Base-by-base conservation (phyloP, 2,797 vertebrate genomes). In the Hirundo rustica region DNA sequence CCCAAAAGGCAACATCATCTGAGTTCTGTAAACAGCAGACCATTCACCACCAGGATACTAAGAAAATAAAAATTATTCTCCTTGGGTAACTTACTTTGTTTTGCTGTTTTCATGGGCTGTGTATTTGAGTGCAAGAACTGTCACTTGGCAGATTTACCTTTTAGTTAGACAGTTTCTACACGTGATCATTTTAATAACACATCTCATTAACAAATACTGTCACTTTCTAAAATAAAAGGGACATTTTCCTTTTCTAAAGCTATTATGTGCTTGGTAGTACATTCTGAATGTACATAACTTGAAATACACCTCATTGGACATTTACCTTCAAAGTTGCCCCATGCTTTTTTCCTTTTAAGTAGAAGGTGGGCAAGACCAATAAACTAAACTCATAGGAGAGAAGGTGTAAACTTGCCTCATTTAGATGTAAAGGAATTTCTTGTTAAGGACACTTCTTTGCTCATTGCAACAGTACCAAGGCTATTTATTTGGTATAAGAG, bases 401-500 rank as follows among this genome's bases (percentile, higher is more conserved):
- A 77, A 74, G 12, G 29, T 48, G 6, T 38, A 88, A 92, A 70
- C 25, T 74, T 77, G 89, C 12, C 77, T 81, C 15, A 73, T 47
- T 54, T 22, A 58, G 16, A 61, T 19, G 16, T 12, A 42, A 87
- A 71, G 23, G 45, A 70, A 47, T 77, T 93, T 58, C 45, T 90
- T 21, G 4, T 53, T 55, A 51, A 64, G 71, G 18, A 60, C 9
- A 5, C 32, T 64, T 75, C 21, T 91, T 82, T 67, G 55, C 45
- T 82, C n/a, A 36, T 54, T 64, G 26, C 32, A 68, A 51, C 5
- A 61, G 25, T 22, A 82, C 34, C 34, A 85, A 72, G 83, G 67
- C 77, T 68, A 44, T 70, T 93, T 93, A 64, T 57, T 91, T 71
- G 30, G 53, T 54, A 32, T 61, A 82, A 36, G 81, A 71, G 25